These are phyloP conservation scores for Rhingia campestris DNA, from an alignment of 2,888 invertebrate genomes.

Conservation along the genomic window DNA sequence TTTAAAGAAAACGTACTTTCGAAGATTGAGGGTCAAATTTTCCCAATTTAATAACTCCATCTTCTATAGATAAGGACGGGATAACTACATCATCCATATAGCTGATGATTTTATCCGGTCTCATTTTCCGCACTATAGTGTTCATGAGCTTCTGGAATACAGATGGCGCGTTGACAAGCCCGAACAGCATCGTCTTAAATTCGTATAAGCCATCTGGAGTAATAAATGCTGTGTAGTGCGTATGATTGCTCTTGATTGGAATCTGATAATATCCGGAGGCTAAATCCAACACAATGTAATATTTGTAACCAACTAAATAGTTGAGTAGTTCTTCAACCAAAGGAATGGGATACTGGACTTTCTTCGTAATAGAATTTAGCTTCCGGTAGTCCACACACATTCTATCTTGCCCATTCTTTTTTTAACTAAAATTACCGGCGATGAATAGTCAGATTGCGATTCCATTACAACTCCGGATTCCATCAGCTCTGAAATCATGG, in stretches of 20 bases:
- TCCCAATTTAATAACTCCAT: conserved; percentile 5
- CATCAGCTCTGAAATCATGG: conserved; percentile 26
- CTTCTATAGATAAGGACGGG: conserved; percentile 2
- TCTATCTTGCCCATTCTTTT: conserved; percentile 16
- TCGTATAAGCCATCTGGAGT: conserved; percentile 12
- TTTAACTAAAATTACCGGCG: conserved; percentile 28
- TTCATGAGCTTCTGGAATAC: conserved; percentile 17
- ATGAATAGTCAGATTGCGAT: conserved; percentile 27
- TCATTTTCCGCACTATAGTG: not conserved
- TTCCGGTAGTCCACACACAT: conserved; percentile 15
- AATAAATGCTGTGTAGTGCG: conserved; percentile 3
- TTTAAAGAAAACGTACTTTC: conserved; percentile 28
- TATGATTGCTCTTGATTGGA: conserved; percentile 20
- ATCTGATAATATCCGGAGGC: conserved; percentile 30
- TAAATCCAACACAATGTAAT: conserved; percentile 15
- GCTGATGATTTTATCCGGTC: not conserved
- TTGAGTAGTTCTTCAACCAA: conserved; percentile 29
- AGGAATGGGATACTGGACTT: conserved; percentile 13
- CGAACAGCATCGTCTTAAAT: conserved; percentile 7
- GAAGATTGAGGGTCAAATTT: conserved; percentile 2
- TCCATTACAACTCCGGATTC: conserved; percentile 21
- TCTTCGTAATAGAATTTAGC: conserved; percentile 10
- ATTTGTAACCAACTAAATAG: conserved; percentile 6
- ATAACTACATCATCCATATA: conserved; percentile 33
- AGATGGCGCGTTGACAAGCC: not conserved